Evolutionary conservation across 2,888 invertebrate genomes (phyloP).

Genomic region (Phania funesta): DNA sequence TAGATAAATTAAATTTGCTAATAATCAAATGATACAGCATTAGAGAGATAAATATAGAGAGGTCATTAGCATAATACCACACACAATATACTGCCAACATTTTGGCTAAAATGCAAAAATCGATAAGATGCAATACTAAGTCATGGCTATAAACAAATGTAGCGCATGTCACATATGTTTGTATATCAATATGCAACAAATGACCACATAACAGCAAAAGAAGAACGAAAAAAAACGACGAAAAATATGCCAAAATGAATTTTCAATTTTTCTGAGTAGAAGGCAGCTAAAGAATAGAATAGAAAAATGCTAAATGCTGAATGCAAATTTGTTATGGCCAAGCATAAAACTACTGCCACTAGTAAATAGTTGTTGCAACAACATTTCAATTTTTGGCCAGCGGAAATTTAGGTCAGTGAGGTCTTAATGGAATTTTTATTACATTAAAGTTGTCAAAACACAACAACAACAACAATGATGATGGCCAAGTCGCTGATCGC

Average conservation of each 20-base stretch:
- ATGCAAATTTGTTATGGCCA: slow-evolving; percentile 37
- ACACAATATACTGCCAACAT: slow-evolving; percentile 40
- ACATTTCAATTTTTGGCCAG: slow-evolving; percentile 21
- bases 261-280: slow-evolving; percentile 43
- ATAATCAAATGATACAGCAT: slow-evolving; percentile 60
- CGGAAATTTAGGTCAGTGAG: slow-evolving; percentile 54
- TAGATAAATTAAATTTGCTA: slow-evolving; percentile 60
- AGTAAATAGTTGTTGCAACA: not conserved
- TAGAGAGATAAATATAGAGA: slow-evolving; percentile 23
- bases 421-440: slow-evolving; percentile 64
- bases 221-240: not conserved
- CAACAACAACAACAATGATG: slow-evolving; percentile 14
- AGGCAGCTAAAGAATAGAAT: slow-evolving; percentile 19
- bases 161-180: slow-evolving; percentile 24
- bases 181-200: slow-evolving; percentile 6
- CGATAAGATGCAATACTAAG: slow-evolving; percentile 43
- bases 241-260: slow-evolving; percentile 53
- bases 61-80: slow-evolving; percentile 64
- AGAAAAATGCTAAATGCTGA: slow-evolving; percentile 4
- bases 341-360: slow-evolving; percentile 3
- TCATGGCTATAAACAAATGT: slow-evolving; percentile 41
- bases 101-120: slow-evolving; percentile 43
- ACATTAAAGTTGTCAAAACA: slow-evolving; percentile 58
- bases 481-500: slow-evolving; percentile 24
- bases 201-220: slow-evolving; percentile 23